Evolutionary conservation across 2,797 vertebrate species (phyloP).

Genomic region (Coregonus sp.): DNA sequence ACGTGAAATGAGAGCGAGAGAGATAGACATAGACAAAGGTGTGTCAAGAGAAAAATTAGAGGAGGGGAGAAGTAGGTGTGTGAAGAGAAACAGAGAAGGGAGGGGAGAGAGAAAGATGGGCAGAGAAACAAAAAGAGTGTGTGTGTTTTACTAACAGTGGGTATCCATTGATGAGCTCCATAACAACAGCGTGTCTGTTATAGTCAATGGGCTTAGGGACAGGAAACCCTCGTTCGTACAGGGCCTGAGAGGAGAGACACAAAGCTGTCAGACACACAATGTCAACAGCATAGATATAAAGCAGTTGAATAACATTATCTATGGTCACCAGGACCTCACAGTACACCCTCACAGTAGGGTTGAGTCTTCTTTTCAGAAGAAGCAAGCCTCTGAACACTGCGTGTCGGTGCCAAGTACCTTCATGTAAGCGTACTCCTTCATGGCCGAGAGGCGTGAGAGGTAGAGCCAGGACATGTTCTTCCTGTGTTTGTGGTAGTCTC

Average conservation of each 20-base stretch:
- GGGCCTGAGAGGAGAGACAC: slow-evolving; percentile 67
- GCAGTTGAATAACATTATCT: neutral
- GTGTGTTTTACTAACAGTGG: slow-evolving; percentile 85
- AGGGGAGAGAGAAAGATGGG: neutral
- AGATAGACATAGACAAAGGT: neutral
- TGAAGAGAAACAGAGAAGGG: neutral
- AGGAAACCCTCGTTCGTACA: slow-evolving; percentile 91
- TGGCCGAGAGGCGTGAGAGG: slow-evolving; percentile 93
- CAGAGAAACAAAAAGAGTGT: neutral
- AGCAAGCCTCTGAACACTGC: neutral
- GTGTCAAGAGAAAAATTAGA: neutral
- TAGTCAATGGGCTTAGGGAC: slow-evolving; percentile 96
- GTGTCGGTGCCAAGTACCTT: slow-evolving; percentile 77
- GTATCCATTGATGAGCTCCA: slow-evolving; percentile 95
- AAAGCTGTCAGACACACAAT: neutral
- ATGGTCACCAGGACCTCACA: neutral
- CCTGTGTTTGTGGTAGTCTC: slow-evolving; percentile 97
- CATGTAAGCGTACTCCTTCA: slow-evolving; percentile 98
- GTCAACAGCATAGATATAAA: neutral
- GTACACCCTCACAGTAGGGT: neutral
- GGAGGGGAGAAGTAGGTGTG: neutral
- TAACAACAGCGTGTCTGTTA: slow-evolving; percentile 94
- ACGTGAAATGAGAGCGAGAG: neutral
- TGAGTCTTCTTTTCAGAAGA: neutral
- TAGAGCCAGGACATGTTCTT: slow-evolving; percentile 96